Evolutionary conservation across 1,140 invertebrate species (phyloP).

Genomic region (Meloidogyne floridensis): DNA sequence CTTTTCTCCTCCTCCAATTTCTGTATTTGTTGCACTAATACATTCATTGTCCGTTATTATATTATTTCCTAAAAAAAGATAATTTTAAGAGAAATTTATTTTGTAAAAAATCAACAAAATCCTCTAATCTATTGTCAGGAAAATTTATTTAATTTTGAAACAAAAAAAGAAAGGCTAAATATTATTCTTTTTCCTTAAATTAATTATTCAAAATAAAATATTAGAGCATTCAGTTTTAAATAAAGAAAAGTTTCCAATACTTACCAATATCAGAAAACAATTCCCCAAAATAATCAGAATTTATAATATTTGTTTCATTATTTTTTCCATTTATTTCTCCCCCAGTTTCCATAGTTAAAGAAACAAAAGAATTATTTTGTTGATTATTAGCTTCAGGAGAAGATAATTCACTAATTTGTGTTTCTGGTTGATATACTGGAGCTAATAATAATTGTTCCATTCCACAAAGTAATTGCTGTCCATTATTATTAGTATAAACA

Average conservation of each 20-base stretch:
- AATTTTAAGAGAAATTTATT: neutral
- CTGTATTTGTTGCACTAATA: neutral
- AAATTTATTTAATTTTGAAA: too few relatives aligned
- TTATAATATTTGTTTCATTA: neutral
- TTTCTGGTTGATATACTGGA: neutral
- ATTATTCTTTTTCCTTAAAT: too few relatives aligned
- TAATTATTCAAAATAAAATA: too few relatives aligned
- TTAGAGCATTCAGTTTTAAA: too few relatives aligned
- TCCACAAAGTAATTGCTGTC: neutral
- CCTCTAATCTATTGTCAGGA: too few relatives aligned
- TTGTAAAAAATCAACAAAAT: too few relatives aligned
- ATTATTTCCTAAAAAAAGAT: neutral
- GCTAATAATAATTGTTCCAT: constrained; percentile 9
- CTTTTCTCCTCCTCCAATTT: neutral
- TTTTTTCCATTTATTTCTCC: neutral
- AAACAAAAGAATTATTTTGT: neutral
- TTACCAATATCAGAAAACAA: neutral
- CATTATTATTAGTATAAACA: neutral
- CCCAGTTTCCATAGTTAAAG: too few relatives aligned
- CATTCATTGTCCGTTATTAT: neutral
- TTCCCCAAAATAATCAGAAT: neutral
- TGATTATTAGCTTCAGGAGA: neutral
- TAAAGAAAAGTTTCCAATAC: too few relatives aligned
- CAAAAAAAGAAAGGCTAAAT: too few relatives aligned
- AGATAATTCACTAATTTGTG: constrained; percentile 5